A percentile compares a stretch with the other conserved stretches of the same genome.
These are phyloP conservation scores for Percopsis omiscomaycus DNA, from an alignment of 2,797 vertebrate genomes.

Conservation along the genomic window DNA sequence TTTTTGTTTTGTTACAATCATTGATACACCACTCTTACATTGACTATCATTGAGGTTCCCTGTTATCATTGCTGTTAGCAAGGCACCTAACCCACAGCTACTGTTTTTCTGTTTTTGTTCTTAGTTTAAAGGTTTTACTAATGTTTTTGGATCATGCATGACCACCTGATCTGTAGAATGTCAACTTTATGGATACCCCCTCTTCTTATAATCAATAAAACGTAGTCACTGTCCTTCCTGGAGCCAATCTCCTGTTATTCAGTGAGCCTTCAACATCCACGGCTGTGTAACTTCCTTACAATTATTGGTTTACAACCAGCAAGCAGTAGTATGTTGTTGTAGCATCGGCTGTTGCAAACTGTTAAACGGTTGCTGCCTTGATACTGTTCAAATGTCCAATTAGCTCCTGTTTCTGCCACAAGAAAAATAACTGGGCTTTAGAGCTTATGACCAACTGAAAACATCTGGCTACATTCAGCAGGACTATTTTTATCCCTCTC, in stretches of 20 bases:
- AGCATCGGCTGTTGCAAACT: constrained; percentile 30
- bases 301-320: constrained; percentile 30
- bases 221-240: constrained; percentile 18
- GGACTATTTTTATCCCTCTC: constrained; percentile 10
- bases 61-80: too few relatives aligned
- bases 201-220: constrained; percentile 3
- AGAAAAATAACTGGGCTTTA: constrained; percentile 10
- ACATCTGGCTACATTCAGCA: constrained; percentile 28
- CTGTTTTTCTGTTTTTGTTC: too few relatives aligned
- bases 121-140: too few relatives aligned
- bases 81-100: too few relatives aligned
- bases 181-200: too few relatives aligned
- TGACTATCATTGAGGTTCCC: too few relatives aligned
- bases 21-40: too few relatives aligned
- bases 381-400: background rate
- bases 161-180: too few relatives aligned
- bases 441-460: constrained; percentile 18
- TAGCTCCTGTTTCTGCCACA: constrained; percentile 26
- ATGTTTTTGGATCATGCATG: too few relatives aligned
- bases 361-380: constrained; percentile 27
- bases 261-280: background rate
- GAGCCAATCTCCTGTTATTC: constrained; percentile 32
- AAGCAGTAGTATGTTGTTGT: constrained; percentile 8
- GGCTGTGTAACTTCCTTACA: constrained; percentile 51
- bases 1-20: too few relatives aligned